Conservation (phyloP, 1,140 invertebrate genomes). For the Trachymyrmex septentrionalis region DNA sequence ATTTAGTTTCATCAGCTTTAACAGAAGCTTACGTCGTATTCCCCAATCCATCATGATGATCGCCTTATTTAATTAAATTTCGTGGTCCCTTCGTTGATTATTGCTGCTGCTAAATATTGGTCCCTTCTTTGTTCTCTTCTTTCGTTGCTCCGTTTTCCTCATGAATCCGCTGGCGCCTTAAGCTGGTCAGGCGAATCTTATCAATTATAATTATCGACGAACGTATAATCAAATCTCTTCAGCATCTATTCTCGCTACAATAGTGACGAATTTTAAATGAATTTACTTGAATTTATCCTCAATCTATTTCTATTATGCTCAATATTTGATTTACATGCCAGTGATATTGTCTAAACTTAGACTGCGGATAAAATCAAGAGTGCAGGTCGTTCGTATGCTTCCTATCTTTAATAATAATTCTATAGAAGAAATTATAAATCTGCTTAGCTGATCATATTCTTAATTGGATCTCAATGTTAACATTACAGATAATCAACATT, state of each 20-base stretch:
- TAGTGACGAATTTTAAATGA: neutral
- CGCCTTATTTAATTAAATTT: conserved; percentile 41
- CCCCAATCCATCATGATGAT: conserved; percentile 92
- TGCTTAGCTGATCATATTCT: neutral
- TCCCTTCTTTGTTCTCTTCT: conserved; percentile 31
- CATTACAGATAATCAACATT: neutral
- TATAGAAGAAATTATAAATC: neutral
- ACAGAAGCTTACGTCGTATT: conserved; percentile 90
- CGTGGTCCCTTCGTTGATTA: conserved; percentile 59
- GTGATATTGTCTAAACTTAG: neutral
- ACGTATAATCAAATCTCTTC: conserved; percentile 33
- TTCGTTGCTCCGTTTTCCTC: conserved; percentile 35
- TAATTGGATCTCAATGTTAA: neutral
- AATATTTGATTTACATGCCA: neutral
- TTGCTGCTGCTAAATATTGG: conserved; percentile 54
- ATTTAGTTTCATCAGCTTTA: conserved; percentile 36
- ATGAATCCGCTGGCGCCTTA: conserved; percentile 31
- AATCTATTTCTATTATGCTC: neutral
- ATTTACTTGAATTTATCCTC: conserved; percentile 11
- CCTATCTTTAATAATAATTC: neutral
- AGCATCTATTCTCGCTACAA: neutral
- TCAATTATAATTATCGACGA: conserved; percentile 41
- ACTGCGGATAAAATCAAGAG: neutral
- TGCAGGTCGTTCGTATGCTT: neutral
- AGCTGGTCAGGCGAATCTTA: conserved; percentile 29